A percentile compares a stretch with the other conserved stretches of the same genome.
Evolutionary conservation across 2,888 invertebrate species (phyloP).

Genomic region (Aphidoletes aphidimyza): DNA sequence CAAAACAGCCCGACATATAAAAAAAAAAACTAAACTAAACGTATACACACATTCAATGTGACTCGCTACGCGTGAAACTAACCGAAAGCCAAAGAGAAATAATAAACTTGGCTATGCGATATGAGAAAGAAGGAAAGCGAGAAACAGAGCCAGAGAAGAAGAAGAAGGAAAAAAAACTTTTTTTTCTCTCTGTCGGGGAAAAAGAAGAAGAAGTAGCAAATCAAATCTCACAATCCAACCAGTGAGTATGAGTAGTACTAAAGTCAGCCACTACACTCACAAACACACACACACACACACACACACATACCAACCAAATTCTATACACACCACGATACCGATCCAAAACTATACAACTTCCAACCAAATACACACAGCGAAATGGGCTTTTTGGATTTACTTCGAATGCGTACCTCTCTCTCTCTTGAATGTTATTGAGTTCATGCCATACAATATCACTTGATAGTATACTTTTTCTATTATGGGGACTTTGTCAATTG

Average conservation of each 20-base stretch:
- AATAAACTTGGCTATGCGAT: constrained; percentile 25
- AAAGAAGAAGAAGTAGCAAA: not conserved
- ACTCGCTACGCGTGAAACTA: not conserved
- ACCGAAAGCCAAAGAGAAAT: not conserved
- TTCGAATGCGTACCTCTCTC: not conserved
- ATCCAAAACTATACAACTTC: not conserved
- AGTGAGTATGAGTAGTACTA: not conserved
- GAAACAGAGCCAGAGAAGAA: not conserved
- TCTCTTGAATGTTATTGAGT: constrained; percentile 1
- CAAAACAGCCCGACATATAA: not conserved
- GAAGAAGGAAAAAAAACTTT: not conserved
- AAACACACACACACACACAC: not conserved
- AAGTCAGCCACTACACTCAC: not conserved
- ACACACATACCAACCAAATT: not conserved
- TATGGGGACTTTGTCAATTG: constrained; percentile 9
- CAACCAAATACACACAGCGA: too few species aligned
- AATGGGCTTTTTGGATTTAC: too few species aligned
- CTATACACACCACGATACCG: too few species aligned
- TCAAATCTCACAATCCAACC: not conserved
- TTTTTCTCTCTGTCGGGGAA: too few species aligned
- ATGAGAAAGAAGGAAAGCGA: not conserved
- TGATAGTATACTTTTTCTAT: constrained; percentile 6
- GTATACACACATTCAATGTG: not conserved
- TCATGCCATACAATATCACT: not conserved
- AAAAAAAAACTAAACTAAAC: not conserved